Percentiles rank a stretch among this genome's conserved stretches.
phyloP scores from a whole-genome alignment of 2,113 vertebrate genomes.

The Astatoreochromis straeleni region DNA sequence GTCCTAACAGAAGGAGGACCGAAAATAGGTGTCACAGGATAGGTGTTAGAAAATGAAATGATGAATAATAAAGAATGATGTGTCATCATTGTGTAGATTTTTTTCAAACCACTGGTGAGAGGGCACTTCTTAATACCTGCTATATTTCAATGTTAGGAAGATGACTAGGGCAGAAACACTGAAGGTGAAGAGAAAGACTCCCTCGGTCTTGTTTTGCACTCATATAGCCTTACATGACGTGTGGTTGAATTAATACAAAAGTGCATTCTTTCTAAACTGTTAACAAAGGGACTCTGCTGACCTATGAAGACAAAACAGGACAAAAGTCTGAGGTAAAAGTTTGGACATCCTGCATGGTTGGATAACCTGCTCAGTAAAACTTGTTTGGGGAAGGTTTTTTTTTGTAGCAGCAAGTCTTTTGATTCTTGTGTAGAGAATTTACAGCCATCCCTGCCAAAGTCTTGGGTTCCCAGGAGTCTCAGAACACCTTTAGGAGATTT shows the following conservation, averaged over 20 bases:
- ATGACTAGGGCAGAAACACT: neutral
- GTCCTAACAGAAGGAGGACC: neutral
- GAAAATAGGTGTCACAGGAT: neutral
- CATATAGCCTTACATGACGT: neutral
- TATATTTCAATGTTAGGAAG: neutral
- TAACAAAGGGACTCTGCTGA: neutral
- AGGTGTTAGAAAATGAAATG: neutral
- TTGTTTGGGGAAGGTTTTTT: neutral
- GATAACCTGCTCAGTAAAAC: neutral
- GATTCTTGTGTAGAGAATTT: neutral
- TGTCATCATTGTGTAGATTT: neutral
- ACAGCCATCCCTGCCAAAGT: neutral
- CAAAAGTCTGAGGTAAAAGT: neutral
- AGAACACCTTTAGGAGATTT: neutral
- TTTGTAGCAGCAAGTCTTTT: neutral
- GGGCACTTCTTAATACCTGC: neutral
- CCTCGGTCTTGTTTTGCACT: neutral
- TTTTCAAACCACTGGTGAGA: neutral
- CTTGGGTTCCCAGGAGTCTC: neutral
- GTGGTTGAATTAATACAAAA: neutral
- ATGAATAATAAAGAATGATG: neutral
- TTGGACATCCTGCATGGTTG: neutral
- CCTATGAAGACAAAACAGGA: neutral
- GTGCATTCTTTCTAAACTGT: neutral
- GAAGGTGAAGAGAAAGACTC: neutral